Evolutionary conservation across 2,797 vertebrate genomes (phyloP).

Genomic region (Synaphobranchus kaupii): DNA sequence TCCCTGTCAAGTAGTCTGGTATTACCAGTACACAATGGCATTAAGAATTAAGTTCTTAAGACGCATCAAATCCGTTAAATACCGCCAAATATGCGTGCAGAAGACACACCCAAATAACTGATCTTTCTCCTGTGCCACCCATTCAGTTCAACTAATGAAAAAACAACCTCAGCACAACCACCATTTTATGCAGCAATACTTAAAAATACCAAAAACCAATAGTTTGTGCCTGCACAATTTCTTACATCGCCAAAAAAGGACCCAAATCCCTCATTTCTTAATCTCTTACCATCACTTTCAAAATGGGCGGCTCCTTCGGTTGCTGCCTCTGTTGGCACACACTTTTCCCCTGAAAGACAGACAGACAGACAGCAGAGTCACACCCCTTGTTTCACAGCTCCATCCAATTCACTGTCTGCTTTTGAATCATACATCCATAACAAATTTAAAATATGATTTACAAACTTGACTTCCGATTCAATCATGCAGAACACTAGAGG

Average conservation of each 20-base stretch:
- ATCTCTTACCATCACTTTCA: conserved; percentile 64
- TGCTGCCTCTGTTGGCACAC: conserved; percentile 48
- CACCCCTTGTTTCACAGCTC: background rate
- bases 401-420: background rate
- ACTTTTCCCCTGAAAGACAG: conserved; percentile 61
- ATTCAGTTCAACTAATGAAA: background rate
- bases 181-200: background rate
- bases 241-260: background rate
- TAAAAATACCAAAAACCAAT: background rate
- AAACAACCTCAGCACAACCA: background rate
- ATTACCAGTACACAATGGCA: no score
- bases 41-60: no score
- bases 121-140: background rate
- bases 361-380: background rate
- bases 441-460: no score
- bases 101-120: background rate
- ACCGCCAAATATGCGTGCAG: background rate
- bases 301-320: conserved; percentile 58
- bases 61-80: background rate
- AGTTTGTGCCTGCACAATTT: background rate
- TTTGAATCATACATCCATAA: background rate
- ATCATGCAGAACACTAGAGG: no score
- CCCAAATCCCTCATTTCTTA: background rate
- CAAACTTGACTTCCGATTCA: no score
- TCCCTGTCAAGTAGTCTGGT: no score